Conservation (phyloP, 1,140 invertebrate genomes). For the Atta colombica region DNA sequence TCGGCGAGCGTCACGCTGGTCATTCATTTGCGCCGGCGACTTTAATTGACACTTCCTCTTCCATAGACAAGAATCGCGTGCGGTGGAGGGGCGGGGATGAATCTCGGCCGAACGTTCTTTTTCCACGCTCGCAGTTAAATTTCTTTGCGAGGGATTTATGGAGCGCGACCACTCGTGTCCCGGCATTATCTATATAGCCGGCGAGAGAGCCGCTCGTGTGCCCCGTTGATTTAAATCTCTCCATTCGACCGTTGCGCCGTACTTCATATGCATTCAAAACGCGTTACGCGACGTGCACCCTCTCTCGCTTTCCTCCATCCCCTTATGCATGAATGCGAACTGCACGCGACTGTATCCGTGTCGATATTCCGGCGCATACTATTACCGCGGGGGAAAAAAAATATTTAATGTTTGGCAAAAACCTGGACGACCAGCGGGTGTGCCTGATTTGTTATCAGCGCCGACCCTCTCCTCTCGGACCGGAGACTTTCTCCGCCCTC, state of each 20-base stretch:
- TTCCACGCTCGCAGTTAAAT: conserved; percentile 67
- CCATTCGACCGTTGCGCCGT: conserved; percentile 70
- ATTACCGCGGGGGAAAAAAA: conserved; percentile 51
- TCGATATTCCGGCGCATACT: conserved; percentile 48
- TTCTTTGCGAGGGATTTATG: conserved; percentile 72
- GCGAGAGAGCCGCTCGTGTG: conserved; percentile 33
- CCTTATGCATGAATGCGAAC: conserved; percentile 15
- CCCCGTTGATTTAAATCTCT: conserved; percentile 76
- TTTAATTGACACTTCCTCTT: conserved; percentile 26
- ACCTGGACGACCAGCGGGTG: conserved; percentile 9
- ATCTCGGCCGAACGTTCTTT: conserved; percentile 60
- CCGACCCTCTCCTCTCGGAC: not conserved
- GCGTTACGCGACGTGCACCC: conserved; percentile 64
- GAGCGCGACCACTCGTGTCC: conserved; percentile 61
- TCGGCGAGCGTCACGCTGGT: not conserved
- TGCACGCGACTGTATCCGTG: conserved; percentile 56
- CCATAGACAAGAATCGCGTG: not conserved
- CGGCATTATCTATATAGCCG: conserved; percentile 72
- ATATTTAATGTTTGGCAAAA: conserved; percentile 59
- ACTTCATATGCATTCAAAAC: conserved; percentile 75
- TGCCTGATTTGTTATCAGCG: conserved; percentile 50
- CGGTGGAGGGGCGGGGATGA: not conserved
- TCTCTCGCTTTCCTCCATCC: not conserved
- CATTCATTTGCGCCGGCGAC: conserved; percentile 1
- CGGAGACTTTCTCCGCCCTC: not conserved